Percentiles rank a stretch among this genome's conserved stretches.
phyloP scores from a whole-genome alignment of 1,140 invertebrate species.

The Drosophila repleta region DNA sequence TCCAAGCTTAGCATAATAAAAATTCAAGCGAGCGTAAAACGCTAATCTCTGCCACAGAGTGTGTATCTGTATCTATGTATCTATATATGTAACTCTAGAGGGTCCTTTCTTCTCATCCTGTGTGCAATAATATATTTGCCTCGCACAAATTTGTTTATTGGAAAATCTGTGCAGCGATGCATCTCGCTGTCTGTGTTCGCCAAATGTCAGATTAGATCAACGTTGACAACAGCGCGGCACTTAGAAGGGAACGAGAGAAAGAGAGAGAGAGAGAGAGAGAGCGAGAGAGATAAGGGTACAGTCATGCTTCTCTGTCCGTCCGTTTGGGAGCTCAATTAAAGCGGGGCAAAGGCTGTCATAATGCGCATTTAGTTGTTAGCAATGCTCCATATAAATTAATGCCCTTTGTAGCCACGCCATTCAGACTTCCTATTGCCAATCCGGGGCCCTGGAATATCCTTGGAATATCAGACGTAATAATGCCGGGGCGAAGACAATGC shows the following conservation, averaged over 20 bases:
- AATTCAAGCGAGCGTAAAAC: constrained; percentile 83
- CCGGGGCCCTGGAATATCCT: background rate
- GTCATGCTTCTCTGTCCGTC: constrained; percentile 39
- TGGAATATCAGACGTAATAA: constrained; percentile 74
- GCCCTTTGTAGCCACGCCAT: constrained; percentile 51
- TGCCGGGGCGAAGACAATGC: constrained; percentile 62
- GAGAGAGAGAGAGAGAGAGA: constrained; percentile 11
- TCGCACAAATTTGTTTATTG: constrained; percentile 75
- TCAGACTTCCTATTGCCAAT: constrained; percentile 39
- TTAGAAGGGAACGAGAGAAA: background rate
- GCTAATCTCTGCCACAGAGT: constrained; percentile 77
- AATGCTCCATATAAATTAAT: constrained; percentile 69
- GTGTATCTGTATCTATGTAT: constrained; percentile 32
- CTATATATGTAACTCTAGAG: constrained; percentile 50
- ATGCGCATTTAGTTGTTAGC: constrained; percentile 70
- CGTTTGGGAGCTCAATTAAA: constrained; percentile 64
- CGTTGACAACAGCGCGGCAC: constrained; percentile 43
- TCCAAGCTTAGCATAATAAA: constrained; percentile 80
- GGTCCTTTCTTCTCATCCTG: constrained; percentile 43
- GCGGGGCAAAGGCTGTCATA: constrained; percentile 68
- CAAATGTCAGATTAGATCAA: constrained; percentile 78
- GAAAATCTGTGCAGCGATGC: constrained; percentile 79
- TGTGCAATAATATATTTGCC: constrained; percentile 13
- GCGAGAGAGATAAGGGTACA: constrained; percentile 41
- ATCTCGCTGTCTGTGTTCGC: constrained; percentile 47